Base-by-base conservation (phyloP, 2,888 invertebrate genomes). In the Norana najaformis region DNA sequence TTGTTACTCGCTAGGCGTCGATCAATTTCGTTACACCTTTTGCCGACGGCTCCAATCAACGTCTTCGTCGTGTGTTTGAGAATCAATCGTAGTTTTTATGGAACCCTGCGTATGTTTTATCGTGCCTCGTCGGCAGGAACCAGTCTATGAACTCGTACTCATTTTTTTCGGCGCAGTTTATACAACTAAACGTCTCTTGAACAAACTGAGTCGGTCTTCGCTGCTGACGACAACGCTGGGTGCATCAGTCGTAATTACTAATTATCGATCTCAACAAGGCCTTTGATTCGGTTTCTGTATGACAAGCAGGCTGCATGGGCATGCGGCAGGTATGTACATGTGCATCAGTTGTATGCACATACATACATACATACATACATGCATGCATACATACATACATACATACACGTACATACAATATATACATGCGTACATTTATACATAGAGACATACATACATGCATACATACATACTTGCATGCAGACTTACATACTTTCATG, bases 311-410 rank as follows among this genome's bases (percentile, higher is more conserved):
- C 23, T 30, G 13, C 69, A n/a, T 69, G 13, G 69, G 69, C n/a
- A 30, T 23, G 30, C 69, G 69, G 69, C n/a, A 0, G 30, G 53
- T 8, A n/a, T n/a, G 69, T 47, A 23, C 47, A 23, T 47, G 20
- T 23, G 23, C 23, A n/a, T n/a, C n/a, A n/a, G n/a, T n/a, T n/a
- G n/a, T n/a, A n/a, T n/a, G n/a, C 18, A 41, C 41, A 41, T 11
- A 41, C 41, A 41, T 41, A 41, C 14, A 18, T 41, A 13, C 14
- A 41, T 41, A n/a, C 14, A 41, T 41, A 41, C 41, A 41, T 41
- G 14, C 41, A 41, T 41, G 41, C 16, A 90, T 90, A 90, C 41
- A 53, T 69, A 90, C 41, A 90, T 90, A 90, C 88, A 90, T 90
- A 90, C 53, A 89, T 37, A 90, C 89, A 82, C 88, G 89, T 90